Evolutionary conservation across 1,140 invertebrate species (phyloP).

Genomic region (Pantala flavescens): DNA sequence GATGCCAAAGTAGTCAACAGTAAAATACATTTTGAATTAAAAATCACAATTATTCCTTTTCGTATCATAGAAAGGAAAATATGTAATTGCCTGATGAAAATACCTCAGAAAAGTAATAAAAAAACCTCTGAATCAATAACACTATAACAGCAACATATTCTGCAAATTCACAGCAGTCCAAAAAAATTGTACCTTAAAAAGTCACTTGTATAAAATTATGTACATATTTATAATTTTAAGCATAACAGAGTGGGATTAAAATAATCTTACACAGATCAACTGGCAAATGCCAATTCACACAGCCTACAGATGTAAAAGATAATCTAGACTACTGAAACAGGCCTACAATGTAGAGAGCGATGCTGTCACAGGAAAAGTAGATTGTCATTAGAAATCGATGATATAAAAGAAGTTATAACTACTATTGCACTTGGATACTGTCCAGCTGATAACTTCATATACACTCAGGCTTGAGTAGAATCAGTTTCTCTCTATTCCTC

Average conservation of each 20-base stretch:
- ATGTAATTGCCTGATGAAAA: too few species aligned
- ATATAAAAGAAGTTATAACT: background rate
- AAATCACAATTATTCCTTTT: too few species aligned
- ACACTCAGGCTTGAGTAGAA: too few species aligned
- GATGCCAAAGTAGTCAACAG: too few species aligned
- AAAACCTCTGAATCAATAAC: background rate
- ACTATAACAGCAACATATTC: background rate
- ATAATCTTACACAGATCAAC: background rate
- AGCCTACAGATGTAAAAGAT: background rate
- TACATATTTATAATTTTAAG: background rate
- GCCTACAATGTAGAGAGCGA: background rate
- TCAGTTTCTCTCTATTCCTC: background rate
- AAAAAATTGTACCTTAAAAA: background rate
- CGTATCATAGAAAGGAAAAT: too few species aligned
- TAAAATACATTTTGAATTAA: too few species aligned
- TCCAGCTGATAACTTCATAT: too few species aligned
- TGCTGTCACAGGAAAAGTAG: background rate
- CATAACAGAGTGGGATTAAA: background rate
- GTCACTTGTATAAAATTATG: background rate
- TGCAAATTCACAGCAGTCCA: background rate
- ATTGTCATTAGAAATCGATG: background rate
- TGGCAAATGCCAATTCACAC: background rate
- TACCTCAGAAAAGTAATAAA: too few species aligned
- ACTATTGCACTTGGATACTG: too few species aligned
- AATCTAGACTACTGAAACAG: background rate